phyloP scores from a whole-genome alignment of 1,140 invertebrate genomes.

The Adelges cooleyi region DNA sequence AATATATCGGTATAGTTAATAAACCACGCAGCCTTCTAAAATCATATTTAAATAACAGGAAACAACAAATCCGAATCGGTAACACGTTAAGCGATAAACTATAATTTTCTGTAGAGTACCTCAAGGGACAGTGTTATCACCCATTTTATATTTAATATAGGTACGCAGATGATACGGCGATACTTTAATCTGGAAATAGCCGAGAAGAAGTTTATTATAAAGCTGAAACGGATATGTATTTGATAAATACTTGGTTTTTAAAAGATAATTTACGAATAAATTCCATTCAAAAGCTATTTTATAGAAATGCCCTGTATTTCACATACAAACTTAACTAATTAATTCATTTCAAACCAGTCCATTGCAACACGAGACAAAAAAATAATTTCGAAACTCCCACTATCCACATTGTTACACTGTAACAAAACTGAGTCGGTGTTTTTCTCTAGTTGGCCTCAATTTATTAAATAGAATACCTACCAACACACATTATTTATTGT shows the following conservation, averaged over 20 bases:
- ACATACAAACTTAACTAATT: no score
- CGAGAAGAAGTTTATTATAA: not conserved
- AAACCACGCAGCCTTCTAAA: not conserved
- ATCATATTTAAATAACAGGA: not conserved
- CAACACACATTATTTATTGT: no score
- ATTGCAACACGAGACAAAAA: no score
- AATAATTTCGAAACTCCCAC: no score
- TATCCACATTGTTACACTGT: no score
- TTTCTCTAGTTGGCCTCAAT: no score
- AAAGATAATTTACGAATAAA: not conserved
- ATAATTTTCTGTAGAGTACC: not conserved
- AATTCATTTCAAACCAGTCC: no score
- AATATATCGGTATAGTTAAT: not conserved
- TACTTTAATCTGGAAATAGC: not conserved
- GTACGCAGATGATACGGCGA: not conserved
- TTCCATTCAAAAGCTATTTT: not conserved
- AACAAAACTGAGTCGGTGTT: no score
- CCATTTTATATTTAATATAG: not conserved
- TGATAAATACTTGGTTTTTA: not conserved
- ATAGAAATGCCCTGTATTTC: no score
- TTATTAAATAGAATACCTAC: not conserved
- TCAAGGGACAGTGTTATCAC: not conserved
- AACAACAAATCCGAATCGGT: not conserved
- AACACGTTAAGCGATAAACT: not conserved
- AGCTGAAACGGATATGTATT: not conserved